Base-by-base conservation (phyloP, 1,140 invertebrate genomes). In the Archivesica marissinica region DNA sequence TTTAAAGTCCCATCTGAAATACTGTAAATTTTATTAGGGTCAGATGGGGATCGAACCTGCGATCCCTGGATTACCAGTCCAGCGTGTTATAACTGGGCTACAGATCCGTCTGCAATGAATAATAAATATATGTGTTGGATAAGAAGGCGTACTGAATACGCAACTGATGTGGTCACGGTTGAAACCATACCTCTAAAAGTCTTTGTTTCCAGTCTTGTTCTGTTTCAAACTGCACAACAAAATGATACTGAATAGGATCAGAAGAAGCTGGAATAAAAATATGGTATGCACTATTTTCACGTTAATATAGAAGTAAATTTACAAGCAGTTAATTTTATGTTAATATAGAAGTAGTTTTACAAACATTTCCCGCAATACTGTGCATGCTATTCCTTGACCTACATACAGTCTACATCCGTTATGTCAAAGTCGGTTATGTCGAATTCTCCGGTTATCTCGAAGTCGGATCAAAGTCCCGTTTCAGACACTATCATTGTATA, bases 151-250 rank as follows among this genome's bases (percentile, higher is more conserved):
- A n/a, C n/a, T n/a, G n/a, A n/a, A n/a, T n/a, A n/a, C n/a, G n/a
- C n/a, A n/a, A n/a, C n/a, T n/a, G n/a, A n/a, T n/a, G n/a, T n/a
- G n/a, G n/a, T n/a, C n/a, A n/a, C n/a, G n/a, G 59, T 1, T 64
- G 59, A 17, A 64, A 28, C 50, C 68, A 72, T 72, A 72, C 68
- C 0, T 17, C 15, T 72, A 72, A 33, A 72, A 72, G 13, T 72
- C 68, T 41, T 72, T 72, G 50, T 72, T n/a, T 28, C 68, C 41
- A 4, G 68, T 72, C 68, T 72, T 72, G 39, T 72, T 72, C 41
- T 72, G 50, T 25, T 72, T 72, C 39, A 72, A 23, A 13, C 59
- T 64, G 38, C 59, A 64, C 59, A 72, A 47, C 28, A 72, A 30
- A 47, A 72, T 30, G 23, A 72, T 72, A 17, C 68, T 44, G 28